Evolutionary conservation across 2,797 vertebrate species (phyloP).

Genomic region (Coranthus polyacanthus): DNA sequence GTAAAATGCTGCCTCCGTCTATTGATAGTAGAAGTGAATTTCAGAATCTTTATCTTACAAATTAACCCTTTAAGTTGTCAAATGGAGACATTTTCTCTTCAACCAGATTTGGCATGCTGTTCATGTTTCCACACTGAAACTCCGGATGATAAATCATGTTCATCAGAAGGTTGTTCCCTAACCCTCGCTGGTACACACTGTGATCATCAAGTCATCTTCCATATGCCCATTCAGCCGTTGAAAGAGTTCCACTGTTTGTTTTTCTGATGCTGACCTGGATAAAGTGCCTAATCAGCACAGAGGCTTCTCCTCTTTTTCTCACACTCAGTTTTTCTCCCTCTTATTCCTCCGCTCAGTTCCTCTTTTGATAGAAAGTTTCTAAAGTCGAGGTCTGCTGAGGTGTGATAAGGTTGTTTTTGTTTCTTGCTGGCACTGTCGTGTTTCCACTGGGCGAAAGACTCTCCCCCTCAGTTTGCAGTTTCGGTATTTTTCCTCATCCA

Average conservation of each 20-base stretch:
- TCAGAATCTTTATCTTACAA: too few relatives aligned
- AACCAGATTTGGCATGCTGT: neutral
- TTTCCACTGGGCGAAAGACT: conserved; percentile 5
- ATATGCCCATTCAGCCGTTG: conserved; percentile 23
- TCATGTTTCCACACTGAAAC: neutral
- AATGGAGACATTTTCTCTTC: conserved; percentile 1
- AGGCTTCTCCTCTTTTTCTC: conserved; percentile 35
- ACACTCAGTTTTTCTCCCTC: conserved; percentile 7
- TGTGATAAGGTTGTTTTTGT: conserved; percentile 53
- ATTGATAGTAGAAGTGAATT: too few relatives aligned
- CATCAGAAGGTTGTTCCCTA: neutral
- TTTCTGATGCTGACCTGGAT: conserved; percentile 56
- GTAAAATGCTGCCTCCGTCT: too few relatives aligned
- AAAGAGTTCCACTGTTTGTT: conserved; percentile 48
- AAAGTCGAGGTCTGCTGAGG: conserved; percentile 23
- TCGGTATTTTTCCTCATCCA: conserved; percentile 1
- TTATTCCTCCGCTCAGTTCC: conserved; percentile 25
- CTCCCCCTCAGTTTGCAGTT: conserved; percentile 5
- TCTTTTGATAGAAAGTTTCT: conserved; percentile 23
- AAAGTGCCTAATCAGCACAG: conserved; percentile 50
- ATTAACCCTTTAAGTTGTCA: neutral
- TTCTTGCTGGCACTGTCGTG: neutral
- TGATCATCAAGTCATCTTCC: conserved; percentile 28
- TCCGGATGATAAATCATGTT: conserved; percentile 2
- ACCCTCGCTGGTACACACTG: conserved; percentile 10